Conservation (phyloP, 1,140 invertebrate genomes). For the Trinorchestia longiramus region DNA sequence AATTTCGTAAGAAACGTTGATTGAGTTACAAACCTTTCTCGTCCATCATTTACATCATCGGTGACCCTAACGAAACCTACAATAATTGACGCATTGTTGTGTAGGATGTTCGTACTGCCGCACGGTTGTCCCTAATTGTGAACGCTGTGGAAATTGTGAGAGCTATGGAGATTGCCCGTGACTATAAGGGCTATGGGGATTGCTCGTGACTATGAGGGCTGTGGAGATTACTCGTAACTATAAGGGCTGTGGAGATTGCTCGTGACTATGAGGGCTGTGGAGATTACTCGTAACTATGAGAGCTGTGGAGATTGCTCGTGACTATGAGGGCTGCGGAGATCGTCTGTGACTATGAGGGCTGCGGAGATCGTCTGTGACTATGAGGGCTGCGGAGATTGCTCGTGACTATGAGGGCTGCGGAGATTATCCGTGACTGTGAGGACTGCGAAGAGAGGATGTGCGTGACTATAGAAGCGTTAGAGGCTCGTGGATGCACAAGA, state of each 20-base stretch:
- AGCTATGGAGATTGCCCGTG: background rate
- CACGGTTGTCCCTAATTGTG: background rate
- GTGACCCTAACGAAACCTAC: background rate
- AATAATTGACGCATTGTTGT: background rate
- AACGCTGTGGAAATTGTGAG: too few relatives aligned
- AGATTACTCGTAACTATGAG: background rate
- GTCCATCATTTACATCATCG: background rate
- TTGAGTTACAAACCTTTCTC: background rate
- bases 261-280: background rate
- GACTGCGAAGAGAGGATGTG: background rate
- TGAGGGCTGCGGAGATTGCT: background rate
- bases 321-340: too few relatives aligned
- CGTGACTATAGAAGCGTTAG: background rate
- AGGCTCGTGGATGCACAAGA: background rate
- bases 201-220: background rate
- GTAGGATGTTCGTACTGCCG: background rate
- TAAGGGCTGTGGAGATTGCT: background rate
- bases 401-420: background rate
- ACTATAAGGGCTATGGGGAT: background rate
- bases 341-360: background rate
- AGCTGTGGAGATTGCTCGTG: background rate
- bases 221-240: background rate
- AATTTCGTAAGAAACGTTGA: background rate
- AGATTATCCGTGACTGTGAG: background rate
- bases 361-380: background rate